Evolutionary conservation across 2,113 vertebrate genomes (phyloP).

Genomic region (Empidonax traillii): DNA sequence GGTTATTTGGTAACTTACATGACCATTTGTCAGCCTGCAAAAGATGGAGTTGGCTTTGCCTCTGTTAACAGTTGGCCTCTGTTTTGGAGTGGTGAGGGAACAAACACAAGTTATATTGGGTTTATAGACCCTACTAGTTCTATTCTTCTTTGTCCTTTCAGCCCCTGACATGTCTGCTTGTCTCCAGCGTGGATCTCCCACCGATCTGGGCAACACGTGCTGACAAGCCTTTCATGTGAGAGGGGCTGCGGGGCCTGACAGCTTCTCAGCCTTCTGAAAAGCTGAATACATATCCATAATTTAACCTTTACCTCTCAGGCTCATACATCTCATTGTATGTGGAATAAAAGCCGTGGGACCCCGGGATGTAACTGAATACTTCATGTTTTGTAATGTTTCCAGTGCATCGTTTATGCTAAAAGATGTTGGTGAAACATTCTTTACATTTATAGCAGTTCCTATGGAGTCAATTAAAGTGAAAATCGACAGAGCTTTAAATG

Average conservation of each 20-base stretch:
- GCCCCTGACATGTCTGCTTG: not conserved
- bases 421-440: not conserved
- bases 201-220: not conserved
- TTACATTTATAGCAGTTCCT: not conserved
- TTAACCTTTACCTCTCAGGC: not conserved
- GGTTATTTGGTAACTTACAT: slow-evolving; percentile 44
- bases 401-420: not conserved
- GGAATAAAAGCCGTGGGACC: not conserved
- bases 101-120: not conserved
- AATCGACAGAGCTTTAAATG: not conserved
- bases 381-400: not conserved
- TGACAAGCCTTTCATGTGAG: not conserved
- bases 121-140: not conserved
- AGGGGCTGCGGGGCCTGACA: not conserved
- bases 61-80: slow-evolving; percentile 49
- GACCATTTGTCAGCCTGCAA: slow-evolving; percentile 57
- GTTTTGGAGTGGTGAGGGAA: not conserved
- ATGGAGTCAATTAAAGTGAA: not conserved
- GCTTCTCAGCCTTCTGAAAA: not conserved
- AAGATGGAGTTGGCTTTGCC: slow-evolving; percentile 42
- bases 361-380: slow-evolving; percentile 39
- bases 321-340: not conserved
- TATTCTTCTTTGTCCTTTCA: not conserved
- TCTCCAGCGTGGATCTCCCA: not conserved
- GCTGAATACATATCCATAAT: not conserved